Evolutionary conservation across 1,140 invertebrate species (phyloP).

Genomic region (Eciton burchellii): DNA sequence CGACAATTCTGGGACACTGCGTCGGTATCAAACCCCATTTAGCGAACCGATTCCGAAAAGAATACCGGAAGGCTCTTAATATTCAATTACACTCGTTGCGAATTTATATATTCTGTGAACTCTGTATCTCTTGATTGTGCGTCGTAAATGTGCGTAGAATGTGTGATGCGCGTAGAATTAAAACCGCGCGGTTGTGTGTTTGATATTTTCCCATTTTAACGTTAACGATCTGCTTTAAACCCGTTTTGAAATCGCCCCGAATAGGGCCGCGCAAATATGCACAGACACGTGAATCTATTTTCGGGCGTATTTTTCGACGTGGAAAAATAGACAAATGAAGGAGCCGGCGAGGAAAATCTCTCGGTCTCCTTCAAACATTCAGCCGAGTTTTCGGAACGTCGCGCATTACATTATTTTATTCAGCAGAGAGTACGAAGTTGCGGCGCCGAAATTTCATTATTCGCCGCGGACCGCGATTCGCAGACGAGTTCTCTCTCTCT

Average conservation of each 20-base stretch:
- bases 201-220: background rate
- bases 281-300: background rate
- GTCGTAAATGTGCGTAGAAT: constrained; percentile 28
- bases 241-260: constrained; percentile 12
- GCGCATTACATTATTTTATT: background rate
- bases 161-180: constrained; percentile 20
- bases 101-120: constrained; percentile 20
- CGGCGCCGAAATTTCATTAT: constrained; percentile 49
- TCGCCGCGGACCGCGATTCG: constrained; percentile 30
- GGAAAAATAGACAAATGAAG: background rate
- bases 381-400: constrained; percentile 9
- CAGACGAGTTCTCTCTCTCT: constrained; percentile 5
- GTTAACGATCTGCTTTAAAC: background rate
- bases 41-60: background rate
- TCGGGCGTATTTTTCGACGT: background rate
- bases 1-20: no score
- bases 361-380: constrained; percentile 19
- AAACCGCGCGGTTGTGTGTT: background rate
- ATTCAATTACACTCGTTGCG: background rate
- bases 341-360: background rate
- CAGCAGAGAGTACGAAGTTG: constrained; percentile 1
- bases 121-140: background rate
- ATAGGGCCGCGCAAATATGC: background rate
- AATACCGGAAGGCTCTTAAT: background rate
- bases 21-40: no score